Percentiles rank a stretch among this genome's conserved stretches.
These are phyloP conservation scores for Brevimyrus niger DNA, from an alignment of 2,113 vertebrate species.

Conservation along the genomic window DNA sequence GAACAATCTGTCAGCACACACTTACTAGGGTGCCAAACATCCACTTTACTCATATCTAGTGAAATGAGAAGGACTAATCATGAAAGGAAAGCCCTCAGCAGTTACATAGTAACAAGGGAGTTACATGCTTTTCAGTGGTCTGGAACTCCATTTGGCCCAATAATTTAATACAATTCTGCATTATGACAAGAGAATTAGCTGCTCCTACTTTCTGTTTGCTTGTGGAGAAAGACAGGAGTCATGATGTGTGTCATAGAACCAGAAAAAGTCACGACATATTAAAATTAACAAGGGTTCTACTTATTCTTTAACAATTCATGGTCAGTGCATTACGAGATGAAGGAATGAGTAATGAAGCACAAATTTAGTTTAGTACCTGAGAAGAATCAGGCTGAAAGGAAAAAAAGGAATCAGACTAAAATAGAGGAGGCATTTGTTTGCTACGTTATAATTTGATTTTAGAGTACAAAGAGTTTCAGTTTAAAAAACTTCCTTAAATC, in stretches of 20 bases:
- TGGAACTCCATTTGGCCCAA: not conserved
- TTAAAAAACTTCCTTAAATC: not conserved
- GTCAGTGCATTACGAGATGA: constrained; percentile 37
- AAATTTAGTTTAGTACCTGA: constrained; percentile 4
- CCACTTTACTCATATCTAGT: not conserved
- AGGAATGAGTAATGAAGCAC: not conserved
- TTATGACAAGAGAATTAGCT: not conserved
- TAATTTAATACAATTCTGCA: not conserved
- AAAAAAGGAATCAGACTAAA: not conserved
- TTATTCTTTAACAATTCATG: constrained; percentile 58
- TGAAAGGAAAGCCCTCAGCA: not conserved
- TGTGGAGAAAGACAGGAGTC: not conserved
- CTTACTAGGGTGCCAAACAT: not conserved
- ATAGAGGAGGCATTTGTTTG: not conserved
- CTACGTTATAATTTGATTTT: not conserved
- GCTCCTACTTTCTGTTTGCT: not conserved
- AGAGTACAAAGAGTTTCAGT: not conserved
- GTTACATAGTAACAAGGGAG: not conserved
- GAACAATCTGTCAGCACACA: not conserved
- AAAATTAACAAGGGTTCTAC: constrained; percentile 59
- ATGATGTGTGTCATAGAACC: not conserved
- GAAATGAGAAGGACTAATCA: not conserved
- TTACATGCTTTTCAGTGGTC: not conserved
- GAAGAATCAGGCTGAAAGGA: not conserved
- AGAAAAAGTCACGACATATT: constrained; percentile 20